Evolutionary conservation across 2,797 vertebrate species (phyloP), one percentile per base, ranked within the genome.

Genomic region (Argya squamiceps): DNA sequence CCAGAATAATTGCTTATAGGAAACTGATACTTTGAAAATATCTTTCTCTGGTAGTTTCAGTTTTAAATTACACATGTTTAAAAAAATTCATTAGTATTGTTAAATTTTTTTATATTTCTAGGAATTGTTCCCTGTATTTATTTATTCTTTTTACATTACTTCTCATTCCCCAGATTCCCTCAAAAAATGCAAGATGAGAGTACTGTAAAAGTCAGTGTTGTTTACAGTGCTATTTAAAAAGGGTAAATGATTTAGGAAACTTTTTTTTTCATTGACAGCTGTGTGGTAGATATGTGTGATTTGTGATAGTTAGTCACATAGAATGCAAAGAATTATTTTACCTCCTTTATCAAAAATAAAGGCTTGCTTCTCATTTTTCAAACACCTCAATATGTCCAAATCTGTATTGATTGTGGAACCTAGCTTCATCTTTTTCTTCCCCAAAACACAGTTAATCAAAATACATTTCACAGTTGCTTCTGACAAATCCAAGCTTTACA

Each of bases 341-440:
- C 22, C 3, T 84, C 15, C 5, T 76, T 75, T 65, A 49, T 37
- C 3, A 88, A 83, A 84, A 75, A 55, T 34, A 29, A 58, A 84
- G 7, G 4, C 30, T 32, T 59, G n/a, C 27, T 69, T 84, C 16
- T 56, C 26, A 37, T 62, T 80, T 76, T 81, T 84, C 34, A 18
- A 21, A 37, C 21, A 44, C 21, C 13, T 52, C 0, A 0, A 2
- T 3, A 2, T 63, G 13, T 65, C 15, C 63, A 50, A 46, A 70
- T 50, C n/a, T 29, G 5, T 76, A 1, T 16, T 21, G 4, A 4
- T 30, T 32, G 3, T 10, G 1, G 27, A 84, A 52, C 21, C 20
- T 56, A 47, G 13, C n/a, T 75, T 70, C 15, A 36, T 71, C 12
- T 23, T 47, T 67, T 62, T 50, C n/a, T 71, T 71, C 34, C 27